Conservation (phyloP, 2,888 invertebrate genomes). For the Andrena minutula region DNA sequence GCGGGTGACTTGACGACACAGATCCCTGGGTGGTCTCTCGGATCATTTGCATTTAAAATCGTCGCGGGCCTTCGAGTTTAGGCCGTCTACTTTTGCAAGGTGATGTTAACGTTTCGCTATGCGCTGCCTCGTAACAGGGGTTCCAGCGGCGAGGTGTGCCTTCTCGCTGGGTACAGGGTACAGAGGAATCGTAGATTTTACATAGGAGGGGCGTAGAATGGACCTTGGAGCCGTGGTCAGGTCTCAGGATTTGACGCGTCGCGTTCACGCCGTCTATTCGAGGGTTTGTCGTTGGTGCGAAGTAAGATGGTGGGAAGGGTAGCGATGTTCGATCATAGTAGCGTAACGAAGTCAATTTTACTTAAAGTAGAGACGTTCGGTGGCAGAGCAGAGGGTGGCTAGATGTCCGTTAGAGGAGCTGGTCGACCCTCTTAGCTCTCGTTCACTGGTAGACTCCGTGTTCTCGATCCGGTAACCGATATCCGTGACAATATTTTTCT, state of each 20-base stretch:
- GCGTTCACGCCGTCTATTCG: background rate
- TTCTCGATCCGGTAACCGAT: background rate
- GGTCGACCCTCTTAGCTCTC: background rate
- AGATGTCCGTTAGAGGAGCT: background rate
- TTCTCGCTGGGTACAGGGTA: no score
- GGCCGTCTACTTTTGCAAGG: no score
- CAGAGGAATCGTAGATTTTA: no score
- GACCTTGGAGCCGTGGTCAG: no score
- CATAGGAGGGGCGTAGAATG: no score
- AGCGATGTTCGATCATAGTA: background rate
- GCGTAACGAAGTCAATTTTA: conserved; percentile 11
- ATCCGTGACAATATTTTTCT: background rate
- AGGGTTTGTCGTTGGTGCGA: background rate
- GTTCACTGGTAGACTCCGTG: background rate
- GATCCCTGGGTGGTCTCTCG: background rate
- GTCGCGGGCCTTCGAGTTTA: no score
- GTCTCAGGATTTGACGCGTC: no score
- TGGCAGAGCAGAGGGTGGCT: background rate
- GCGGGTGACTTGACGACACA: background rate
- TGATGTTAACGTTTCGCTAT: no score
- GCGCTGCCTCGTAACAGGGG: no score
- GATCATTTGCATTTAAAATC: background rate
- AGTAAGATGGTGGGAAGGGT: background rate
- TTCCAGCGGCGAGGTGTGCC: no score
- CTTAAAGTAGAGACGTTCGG: background rate